Evolutionary conservation across 2,797 vertebrate species (phyloP).

Genomic region (Malurus leucopterus): DNA sequence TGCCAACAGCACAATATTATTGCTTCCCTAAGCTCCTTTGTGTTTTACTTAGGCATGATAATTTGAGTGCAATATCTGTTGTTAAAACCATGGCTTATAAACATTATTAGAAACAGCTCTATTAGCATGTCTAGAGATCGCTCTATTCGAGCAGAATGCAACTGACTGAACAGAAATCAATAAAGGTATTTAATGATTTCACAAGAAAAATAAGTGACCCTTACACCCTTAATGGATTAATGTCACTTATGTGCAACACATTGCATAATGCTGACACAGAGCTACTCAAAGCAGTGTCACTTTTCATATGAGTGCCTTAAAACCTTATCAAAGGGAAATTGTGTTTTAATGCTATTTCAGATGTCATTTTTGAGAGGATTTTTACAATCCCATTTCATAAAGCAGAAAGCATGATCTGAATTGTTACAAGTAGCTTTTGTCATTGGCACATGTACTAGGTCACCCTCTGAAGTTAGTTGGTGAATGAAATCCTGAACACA

Average conservation of each 20-base stretch:
- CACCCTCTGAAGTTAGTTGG: slow-evolving; percentile 39
- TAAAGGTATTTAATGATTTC: slow-evolving; percentile 78
- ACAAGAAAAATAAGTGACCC: slow-evolving; percentile 82
- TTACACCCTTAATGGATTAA: slow-evolving; percentile 76
- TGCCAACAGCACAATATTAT: not conserved
- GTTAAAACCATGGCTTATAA: slow-evolving; percentile 33
- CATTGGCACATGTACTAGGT: slow-evolving; percentile 55
- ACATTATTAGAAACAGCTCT: slow-evolving; percentile 37
- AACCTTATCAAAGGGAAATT: slow-evolving; percentile 72
- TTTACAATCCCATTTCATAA: slow-evolving; percentile 72
- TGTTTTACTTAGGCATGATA: slow-evolving; percentile 30
- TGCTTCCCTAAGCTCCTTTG: slow-evolving; percentile 19
- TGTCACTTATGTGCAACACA: slow-evolving; percentile 69
- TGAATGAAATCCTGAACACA: slow-evolving; percentile 34
- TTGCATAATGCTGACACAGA: slow-evolving; percentile 69
- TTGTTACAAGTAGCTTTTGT: slow-evolving; percentile 68
- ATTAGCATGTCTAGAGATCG: slow-evolving; percentile 50
- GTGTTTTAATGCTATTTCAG: slow-evolving; percentile 74
- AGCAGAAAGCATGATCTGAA: slow-evolving; percentile 69
- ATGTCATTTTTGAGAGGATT: slow-evolving; percentile 75
- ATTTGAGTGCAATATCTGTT: slow-evolving; percentile 37
- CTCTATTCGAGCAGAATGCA: slow-evolving; percentile 26
- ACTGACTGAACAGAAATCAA: slow-evolving; percentile 77
- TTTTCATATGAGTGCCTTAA: slow-evolving; percentile 73
- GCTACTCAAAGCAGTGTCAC: slow-evolving; percentile 62